These are phyloP conservation scores for Thalassaphorura encarpata DNA, from an alignment of 1,140 invertebrate species.

Conservation along the genomic window DNA sequence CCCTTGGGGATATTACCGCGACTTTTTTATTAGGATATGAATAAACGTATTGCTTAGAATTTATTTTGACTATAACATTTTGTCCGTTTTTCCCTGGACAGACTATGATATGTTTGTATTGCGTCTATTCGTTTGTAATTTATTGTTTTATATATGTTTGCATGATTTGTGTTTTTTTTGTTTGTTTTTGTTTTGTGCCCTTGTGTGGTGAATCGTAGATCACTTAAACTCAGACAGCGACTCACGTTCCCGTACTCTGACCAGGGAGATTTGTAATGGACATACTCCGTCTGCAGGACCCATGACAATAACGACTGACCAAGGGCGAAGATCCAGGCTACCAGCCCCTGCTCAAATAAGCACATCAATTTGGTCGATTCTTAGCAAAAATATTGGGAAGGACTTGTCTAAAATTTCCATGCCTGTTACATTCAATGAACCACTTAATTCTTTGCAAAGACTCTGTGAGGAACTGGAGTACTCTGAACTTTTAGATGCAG, in stretches of 20 bases:
- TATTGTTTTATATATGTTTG: slow-evolving; percentile 8
- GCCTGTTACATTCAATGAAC: slow-evolving; percentile 75
- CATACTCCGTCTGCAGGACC: slow-evolving; percentile 28
- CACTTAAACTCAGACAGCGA: too few species aligned
- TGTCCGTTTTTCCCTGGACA: too few species aligned
- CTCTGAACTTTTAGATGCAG: slow-evolving; percentile 57
- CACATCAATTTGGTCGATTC: slow-evolving; percentile 63
- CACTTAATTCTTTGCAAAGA: slow-evolving; percentile 68
- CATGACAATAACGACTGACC: too few species aligned
- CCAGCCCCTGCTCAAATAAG: slow-evolving; percentile 60
- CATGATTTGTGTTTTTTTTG: slow-evolving; percentile 27
- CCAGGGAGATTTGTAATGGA: too few species aligned
- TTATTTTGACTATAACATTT: too few species aligned
- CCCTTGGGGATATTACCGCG: neutral
- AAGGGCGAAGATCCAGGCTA: slow-evolving; percentile 58
- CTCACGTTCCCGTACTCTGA: too few species aligned
- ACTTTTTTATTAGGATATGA: neutral
- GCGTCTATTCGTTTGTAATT: neutral
- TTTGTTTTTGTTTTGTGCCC: slow-evolving; percentile 28
- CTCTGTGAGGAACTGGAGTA: slow-evolving; percentile 80
- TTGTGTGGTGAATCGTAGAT: too few species aligned
- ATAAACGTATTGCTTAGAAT: too few species aligned
- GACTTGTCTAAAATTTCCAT: slow-evolving; percentile 73
- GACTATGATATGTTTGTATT: too few species aligned
- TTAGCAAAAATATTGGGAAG: slow-evolving; percentile 77